These are phyloP conservation scores for Enteromius treurensis DNA, from an alignment of 2,797 vertebrate species.

Conservation along the genomic window DNA sequence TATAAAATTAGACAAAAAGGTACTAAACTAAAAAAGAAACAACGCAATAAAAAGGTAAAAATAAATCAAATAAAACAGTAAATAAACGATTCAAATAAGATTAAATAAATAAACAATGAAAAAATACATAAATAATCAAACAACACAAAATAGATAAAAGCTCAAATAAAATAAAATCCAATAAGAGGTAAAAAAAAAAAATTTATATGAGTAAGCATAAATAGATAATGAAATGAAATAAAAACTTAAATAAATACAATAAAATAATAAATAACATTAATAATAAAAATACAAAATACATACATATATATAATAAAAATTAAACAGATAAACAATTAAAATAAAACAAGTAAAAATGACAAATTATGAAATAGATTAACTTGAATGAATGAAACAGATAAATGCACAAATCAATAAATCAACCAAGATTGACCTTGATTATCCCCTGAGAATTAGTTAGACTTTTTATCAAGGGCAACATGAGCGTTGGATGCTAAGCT, in stretches of 20 bases:
- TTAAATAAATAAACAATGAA: neutral
- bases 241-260: neutral
- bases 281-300: neutral
- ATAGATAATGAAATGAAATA: neutral
- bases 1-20: neutral
- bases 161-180: neutral
- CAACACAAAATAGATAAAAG: neutral
- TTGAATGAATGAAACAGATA: neutral
- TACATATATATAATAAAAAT: neutral
- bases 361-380: neutral
- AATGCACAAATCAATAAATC: neutral
- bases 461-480: conserved; percentile 26
- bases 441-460: neutral
- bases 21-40: neutral
- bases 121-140: neutral
- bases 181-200: neutral
- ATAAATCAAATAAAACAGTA: neutral
- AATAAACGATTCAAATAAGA: neutral
- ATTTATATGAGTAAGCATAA: neutral
- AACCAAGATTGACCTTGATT: neutral
- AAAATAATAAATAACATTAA: neutral
- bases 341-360: neutral
- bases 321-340: neutral
- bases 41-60: neutral
- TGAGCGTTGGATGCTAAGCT: neutral